phyloP scores from a whole-genome alignment of 2,888 invertebrate genomes.

The Aleiodes leptofemur region DNA sequence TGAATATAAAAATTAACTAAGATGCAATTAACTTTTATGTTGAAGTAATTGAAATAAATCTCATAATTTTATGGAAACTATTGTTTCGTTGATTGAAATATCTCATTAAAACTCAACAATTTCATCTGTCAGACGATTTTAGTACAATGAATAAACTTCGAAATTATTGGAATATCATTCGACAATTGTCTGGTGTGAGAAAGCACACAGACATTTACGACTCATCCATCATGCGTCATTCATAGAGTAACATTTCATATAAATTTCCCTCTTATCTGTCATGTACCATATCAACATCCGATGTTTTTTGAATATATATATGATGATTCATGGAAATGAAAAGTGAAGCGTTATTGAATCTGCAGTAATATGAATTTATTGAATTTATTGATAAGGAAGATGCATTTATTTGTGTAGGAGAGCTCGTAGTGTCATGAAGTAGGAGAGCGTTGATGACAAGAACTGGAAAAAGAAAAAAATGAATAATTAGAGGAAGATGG shows the following conservation, averaged over 20 bases:
- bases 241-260: too few species aligned
- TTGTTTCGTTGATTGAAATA: too few species aligned
- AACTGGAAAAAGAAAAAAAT: slow-evolving; percentile 39
- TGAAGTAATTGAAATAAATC: too few species aligned
- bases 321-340: too few species aligned
- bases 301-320: not conserved
- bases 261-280: slow-evolving; percentile 21
- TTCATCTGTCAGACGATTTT: too few species aligned
- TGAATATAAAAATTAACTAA: too few species aligned
- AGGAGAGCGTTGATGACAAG: slow-evolving; percentile 48
- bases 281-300: not conserved
- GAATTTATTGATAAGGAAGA: not conserved
- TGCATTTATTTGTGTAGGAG: slow-evolving; percentile 36
- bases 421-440: slow-evolving; percentile 54
- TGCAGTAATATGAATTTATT: too few species aligned
- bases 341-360: too few species aligned
- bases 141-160: not conserved
- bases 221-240: too few species aligned
- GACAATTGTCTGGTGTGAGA: not conserved
- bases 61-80: too few species aligned
- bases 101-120: too few species aligned
- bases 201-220: not conserved
- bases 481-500: slow-evolving; percentile 20
- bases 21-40: too few species aligned
- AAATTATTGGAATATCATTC: not conserved